A percentile compares a stretch with the other conserved stretches of the same genome.
Evolutionary conservation across 1,140 invertebrate genomes (phyloP).

Genomic region (Cyrtorhinus lividipennis): DNA sequence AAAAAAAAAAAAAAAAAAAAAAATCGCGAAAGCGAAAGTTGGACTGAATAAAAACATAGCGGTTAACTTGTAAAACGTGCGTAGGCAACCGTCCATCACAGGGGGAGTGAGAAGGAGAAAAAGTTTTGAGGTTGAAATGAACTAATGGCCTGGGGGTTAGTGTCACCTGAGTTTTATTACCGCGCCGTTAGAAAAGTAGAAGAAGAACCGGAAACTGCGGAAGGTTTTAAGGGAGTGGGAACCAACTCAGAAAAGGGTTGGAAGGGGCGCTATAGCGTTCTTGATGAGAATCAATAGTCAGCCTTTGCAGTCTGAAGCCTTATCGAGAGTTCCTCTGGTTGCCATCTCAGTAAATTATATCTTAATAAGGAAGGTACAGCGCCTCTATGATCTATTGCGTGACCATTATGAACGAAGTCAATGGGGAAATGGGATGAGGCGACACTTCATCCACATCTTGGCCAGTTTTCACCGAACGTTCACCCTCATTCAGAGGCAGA

Average conservation of each 20-base stretch:
- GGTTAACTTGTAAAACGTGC: slow-evolving; percentile 3
- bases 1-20: too few relatives aligned
- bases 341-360: too few relatives aligned
- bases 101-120: not conserved
- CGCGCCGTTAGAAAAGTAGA: slow-evolving; percentile 3
- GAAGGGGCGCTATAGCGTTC: not conserved
- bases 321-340: too few relatives aligned
- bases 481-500: too few relatives aligned
- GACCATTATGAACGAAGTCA: too few relatives aligned
- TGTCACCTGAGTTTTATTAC: slow-evolving; percentile 9
- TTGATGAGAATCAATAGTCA: slow-evolving; percentile 3
- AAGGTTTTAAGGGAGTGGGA: not conserved
- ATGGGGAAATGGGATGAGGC: too few relatives aligned
- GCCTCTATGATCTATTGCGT: too few relatives aligned
- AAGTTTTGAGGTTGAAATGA: slow-evolving; percentile 8
- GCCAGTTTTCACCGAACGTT: too few relatives aligned
- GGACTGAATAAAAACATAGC: not conserved
- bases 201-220: not conserved
- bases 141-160: slow-evolving; percentile 9
- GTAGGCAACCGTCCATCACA: not conserved
- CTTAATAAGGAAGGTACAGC: too few relatives aligned
- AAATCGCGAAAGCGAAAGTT: not conserved
- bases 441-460: too few relatives aligned
- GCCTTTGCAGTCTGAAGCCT: not conserved
- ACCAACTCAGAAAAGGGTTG: not conserved